Evolutionary conservation across 2,113 vertebrate genomes (phyloP), one percentile per base, ranked within the genome.

Genomic region (Cryptoleucopteryx plumbea): DNA sequence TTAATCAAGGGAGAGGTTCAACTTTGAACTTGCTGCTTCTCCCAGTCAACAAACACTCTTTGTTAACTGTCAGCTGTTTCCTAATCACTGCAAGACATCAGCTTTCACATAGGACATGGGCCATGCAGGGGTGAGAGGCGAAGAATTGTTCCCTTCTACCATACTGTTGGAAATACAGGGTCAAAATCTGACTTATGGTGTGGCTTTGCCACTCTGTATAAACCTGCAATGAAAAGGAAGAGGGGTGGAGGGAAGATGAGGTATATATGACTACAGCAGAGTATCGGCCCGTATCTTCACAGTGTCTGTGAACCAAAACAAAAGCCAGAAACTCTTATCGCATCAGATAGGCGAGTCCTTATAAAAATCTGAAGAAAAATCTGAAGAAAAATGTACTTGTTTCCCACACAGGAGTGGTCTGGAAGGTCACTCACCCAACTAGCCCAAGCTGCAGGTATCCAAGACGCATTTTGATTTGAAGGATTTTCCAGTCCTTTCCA

Each of bases 101-200:
- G 59, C 78, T 65, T 42, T 38, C 74, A 68, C 48, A 8, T 0
- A 73, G 36, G 65, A 56, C 73, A 77, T 45, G 38, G 79, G 58
- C 45, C 74, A 68, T 1, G 1, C n/a, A 17, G 43, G 5, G 43
- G 52, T 47, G 20, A 90, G 62, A 90, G 71, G 40, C 7, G 36
- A 85, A 40, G 36, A 62, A 71, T 5, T 45, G 27, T 2, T 77
- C 34, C 20, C 13, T 23, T 82, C 43, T 22, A 12, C 29, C 18
- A 5, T 4, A 36, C n/a, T 11, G 61, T 0, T 63, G 85, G 29
- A 77, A 92, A 67, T 5, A 11, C 0, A 1, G 7, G 56, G 5
- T 68, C 47, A 55, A 81, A 75, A 10, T 18, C 12, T 25, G 58
- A 47, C 8, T 29, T 25, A 20, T 52, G 53, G 13, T 38, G 38